Evolutionary conservation across 2,797 vertebrate species (phyloP).

Genomic region (Rhinophrynus dorsalis): DNA sequence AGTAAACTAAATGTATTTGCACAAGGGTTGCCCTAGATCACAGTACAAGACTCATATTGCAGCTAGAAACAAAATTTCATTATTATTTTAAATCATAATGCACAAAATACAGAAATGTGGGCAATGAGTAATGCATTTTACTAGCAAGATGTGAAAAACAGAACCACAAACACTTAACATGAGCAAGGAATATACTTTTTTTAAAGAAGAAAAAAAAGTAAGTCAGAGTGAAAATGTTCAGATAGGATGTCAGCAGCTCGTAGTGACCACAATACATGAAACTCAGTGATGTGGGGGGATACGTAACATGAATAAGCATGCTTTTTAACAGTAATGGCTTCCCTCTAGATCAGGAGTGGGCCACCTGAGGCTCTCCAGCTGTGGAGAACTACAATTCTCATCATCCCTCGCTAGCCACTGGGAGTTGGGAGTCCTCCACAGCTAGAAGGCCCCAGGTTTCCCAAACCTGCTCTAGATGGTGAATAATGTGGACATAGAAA

Average conservation of each 20-base stretch:
- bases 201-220: conserved; percentile 29
- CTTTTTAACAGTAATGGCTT: not conserved
- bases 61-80: not conserved
- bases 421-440: too few species aligned
- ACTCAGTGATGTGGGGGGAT: conserved; percentile 37
- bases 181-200: conserved; percentile 1
- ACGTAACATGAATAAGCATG: conserved; percentile 52
- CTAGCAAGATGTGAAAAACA: conserved; percentile 28
- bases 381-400: too few species aligned
- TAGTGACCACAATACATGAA: conserved; percentile 41
- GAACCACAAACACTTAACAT: conserved; percentile 25
- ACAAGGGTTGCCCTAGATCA: conserved; percentile 35
- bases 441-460: too few species aligned
- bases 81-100: not conserved
- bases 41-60: conserved; percentile 12
- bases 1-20: not conserved
- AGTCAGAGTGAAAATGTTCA: conserved; percentile 53
- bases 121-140: conserved; percentile 37
- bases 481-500: too few species aligned
- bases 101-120: conserved; percentile 31
- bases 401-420: too few species aligned
- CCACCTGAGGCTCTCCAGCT: too few species aligned
- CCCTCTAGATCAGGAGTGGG: not conserved
- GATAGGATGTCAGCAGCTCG: conserved; percentile 41
- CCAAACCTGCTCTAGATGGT: too few species aligned